A percentile compares a stretch with the other conserved stretches of the same genome.
These are phyloP conservation scores for Trachops cirrhosus DNA, from an alignment of 2,797 vertebrate species.

Conservation along the genomic window DNA sequence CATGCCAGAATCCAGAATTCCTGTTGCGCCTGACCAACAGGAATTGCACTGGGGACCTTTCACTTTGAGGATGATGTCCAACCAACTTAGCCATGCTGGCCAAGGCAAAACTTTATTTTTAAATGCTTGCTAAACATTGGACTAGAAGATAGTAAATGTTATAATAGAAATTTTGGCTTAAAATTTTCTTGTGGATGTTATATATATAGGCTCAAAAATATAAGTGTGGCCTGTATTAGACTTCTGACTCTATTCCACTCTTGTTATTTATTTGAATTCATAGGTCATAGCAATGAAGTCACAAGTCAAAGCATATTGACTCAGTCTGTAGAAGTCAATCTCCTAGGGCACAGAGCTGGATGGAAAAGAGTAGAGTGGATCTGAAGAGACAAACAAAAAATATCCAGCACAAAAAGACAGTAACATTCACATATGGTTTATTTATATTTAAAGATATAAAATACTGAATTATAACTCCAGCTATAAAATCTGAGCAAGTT, in stretches of 20 bases:
- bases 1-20: no score
- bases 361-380: neutral
- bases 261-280: conserved; percentile 20
- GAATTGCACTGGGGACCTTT: no score
- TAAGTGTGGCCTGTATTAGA: neutral
- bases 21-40: no score
- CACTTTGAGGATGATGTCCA: no score
- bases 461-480: neutral
- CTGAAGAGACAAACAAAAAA: neutral
- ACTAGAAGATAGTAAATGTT: conserved; percentile 29
- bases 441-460: conserved; percentile 36
- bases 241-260: neutral
- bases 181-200: conserved; percentile 9
- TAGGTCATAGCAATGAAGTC: neutral
- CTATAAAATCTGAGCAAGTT: conserved; percentile 3
- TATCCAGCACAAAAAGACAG: neutral
- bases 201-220: neutral
- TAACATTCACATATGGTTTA: neutral
- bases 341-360: neutral
- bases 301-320: neutral
- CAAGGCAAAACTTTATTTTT: neutral
- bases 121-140: neutral
- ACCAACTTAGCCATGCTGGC: no score
- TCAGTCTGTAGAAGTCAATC: neutral
- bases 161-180: neutral